Evolutionary conservation across 2,888 invertebrate species (phyloP).

Genomic region (Micoletzkya japonica): DNA sequence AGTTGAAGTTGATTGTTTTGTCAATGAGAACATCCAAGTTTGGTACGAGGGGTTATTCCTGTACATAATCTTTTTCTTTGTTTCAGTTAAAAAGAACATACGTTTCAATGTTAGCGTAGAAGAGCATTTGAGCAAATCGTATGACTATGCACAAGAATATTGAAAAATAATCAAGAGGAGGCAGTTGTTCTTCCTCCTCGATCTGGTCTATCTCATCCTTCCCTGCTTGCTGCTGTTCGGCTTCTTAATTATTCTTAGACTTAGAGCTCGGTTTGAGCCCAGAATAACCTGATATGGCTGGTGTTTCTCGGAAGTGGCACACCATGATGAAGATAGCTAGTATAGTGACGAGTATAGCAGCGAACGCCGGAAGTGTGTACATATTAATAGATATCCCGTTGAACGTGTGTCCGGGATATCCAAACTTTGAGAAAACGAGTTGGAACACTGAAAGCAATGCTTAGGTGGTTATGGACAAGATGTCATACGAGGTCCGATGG

Average conservation of each 20-base stretch:
- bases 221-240: slow-evolving; percentile 15
- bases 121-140: slow-evolving; percentile 35
- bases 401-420: slow-evolving; percentile 23
- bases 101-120: slow-evolving; percentile 36
- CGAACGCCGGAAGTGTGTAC: slow-evolving; percentile 34
- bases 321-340: slow-evolving; percentile 10
- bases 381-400: slow-evolving; percentile 28
- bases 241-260: neutral
- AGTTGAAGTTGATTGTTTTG: neutral
- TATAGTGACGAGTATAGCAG: slow-evolving; percentile 1
- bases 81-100: too few relatives aligned
- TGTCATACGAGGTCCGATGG: slow-evolving; percentile 33
- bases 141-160: slow-evolving; percentile 32
- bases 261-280: too few relatives aligned
- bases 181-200: slow-evolving; percentile 10
- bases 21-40: slow-evolving; percentile 10
- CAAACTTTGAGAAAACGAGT: slow-evolving; percentile 28
- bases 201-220: too few relatives aligned
- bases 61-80: neutral
- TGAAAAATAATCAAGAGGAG: slow-evolving; percentile 32
- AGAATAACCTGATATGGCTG: neutral
- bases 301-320: slow-evolving; percentile 29
- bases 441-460: slow-evolving; percentile 28
- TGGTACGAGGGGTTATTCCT: slow-evolving; percentile 6
- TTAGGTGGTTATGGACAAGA: too few relatives aligned